phyloP scores from a whole-genome alignment of 1,140 invertebrate species.

The Nasonia vitripennis region DNA sequence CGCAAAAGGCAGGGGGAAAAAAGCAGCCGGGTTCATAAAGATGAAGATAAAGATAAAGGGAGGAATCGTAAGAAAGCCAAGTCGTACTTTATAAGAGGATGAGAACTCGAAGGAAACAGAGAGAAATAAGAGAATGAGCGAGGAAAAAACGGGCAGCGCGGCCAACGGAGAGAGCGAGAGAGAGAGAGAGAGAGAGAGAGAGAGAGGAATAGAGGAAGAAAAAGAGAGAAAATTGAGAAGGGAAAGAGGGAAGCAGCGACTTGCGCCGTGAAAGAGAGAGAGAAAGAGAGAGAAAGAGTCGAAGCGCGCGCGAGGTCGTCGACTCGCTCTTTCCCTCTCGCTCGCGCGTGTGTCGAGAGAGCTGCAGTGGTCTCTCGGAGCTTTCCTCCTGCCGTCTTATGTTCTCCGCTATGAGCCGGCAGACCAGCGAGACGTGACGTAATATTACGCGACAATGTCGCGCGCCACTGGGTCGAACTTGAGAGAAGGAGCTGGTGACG shows the following conservation, averaged over 20 bases:
- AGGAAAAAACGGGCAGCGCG: background rate
- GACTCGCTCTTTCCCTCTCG: background rate
- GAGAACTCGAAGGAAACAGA: background rate
- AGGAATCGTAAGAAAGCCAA: background rate
- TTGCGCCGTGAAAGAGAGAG: background rate
- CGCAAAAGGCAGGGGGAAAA: background rate
- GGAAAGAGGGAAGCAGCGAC: background rate
- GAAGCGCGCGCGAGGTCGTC: conserved; percentile 16
- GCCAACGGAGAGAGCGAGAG: background rate
- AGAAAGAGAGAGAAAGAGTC: background rate
- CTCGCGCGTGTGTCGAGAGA: background rate
- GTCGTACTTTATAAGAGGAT: background rate
- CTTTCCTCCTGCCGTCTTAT: conserved; percentile 9
- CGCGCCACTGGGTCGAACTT: background rate
- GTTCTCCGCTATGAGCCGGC: conserved; percentile 12
- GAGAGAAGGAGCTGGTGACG: background rate
- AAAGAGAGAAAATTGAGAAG: conserved; percentile 23
- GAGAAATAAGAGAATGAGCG: background rate
- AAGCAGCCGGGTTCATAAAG: background rate
- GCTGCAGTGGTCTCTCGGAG: background rate
- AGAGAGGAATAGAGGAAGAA: background rate
- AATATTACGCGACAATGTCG: conserved; percentile 36
- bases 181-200: background rate
- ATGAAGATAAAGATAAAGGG: conserved; percentile 27
- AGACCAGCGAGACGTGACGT: conserved; percentile 26